A percentile compares a stretch with the other conserved stretches of the same genome.
phyloP scores from a whole-genome alignment of 2,113 vertebrate genomes.

The Dipodomys spectabilis region DNA sequence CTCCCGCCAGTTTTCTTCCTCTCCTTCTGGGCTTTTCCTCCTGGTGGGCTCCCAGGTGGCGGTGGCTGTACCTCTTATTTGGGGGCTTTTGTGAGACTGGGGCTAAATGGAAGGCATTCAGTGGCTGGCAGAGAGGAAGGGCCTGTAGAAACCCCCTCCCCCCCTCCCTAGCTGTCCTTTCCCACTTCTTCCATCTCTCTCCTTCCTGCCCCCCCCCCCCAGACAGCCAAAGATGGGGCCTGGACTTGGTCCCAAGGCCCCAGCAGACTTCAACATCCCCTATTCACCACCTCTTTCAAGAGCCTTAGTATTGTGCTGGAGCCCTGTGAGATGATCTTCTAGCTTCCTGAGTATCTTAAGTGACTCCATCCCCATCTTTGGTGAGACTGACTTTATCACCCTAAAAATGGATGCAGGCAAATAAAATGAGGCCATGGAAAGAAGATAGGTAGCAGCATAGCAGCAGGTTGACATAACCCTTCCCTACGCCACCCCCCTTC shows the following conservation, averaged over 20 bases:
- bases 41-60: constrained; percentile 84
- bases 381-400: constrained; percentile 58
- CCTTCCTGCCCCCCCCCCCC: constrained; percentile 45
- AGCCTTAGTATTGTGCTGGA: not conserved
- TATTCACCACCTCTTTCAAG: constrained; percentile 39
- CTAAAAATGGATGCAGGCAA: constrained; percentile 6
- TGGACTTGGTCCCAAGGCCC: constrained; percentile 28
- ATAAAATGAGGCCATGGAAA: constrained; percentile 31
- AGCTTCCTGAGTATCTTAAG: constrained; percentile 14
- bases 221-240: constrained; percentile 75
- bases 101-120: not conserved
- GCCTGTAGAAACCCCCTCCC: constrained; percentile 54
- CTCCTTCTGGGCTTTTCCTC: constrained; percentile 60
- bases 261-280: not conserved
- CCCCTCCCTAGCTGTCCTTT: constrained; percentile 19
- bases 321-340: not conserved
- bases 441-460: not conserved
- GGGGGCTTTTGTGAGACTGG: constrained; percentile 44
- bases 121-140: constrained; percentile 15
- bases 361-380: not conserved
- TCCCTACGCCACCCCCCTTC: too few relatives aligned
- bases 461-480: not conserved
- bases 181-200: constrained; percentile 57
- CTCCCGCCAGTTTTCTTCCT: constrained; percentile 74
- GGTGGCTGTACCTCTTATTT: constrained; percentile 62